These are phyloP conservation scores for Epinephelus lanceolatus DNA, from an alignment of 2,113 vertebrate genomes.

Conservation along the genomic window DNA sequence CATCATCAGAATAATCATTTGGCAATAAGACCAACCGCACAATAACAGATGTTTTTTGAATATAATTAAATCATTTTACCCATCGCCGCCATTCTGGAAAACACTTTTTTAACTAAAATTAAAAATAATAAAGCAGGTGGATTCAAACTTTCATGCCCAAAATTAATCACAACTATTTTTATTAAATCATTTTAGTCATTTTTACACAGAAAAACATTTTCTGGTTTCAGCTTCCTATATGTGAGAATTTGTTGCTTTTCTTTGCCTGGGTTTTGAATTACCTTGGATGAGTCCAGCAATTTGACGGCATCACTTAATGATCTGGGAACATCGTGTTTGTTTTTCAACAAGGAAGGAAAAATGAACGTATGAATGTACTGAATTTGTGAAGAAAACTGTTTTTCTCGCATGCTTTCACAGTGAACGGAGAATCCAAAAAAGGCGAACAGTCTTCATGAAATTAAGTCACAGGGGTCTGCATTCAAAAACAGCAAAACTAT, in stretches of 20 bases:
- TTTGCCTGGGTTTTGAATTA: not conserved
- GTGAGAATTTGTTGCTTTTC: not conserved
- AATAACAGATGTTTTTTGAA: not conserved
- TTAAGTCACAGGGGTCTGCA: too few species aligned
- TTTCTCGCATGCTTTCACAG: too few species aligned
- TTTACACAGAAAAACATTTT: not conserved
- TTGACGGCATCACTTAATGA: not conserved
- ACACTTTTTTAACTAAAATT: not conserved
- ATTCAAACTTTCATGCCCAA: not conserved
- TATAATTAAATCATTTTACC: not conserved
- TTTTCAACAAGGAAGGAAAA: too few species aligned
- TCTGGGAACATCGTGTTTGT: too few species aligned
- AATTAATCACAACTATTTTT: not conserved
- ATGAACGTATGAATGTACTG: too few species aligned
- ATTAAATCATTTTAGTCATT: not conserved
- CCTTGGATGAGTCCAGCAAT: not conserved
- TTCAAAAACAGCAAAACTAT: too few species aligned
- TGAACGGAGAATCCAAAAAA: too few species aligned
- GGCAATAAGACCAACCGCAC: not conserved
- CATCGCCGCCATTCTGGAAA: not conserved
- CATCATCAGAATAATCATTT: not conserved
- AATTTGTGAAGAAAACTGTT: too few species aligned
- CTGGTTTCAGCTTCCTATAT: not conserved
- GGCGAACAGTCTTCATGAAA: too few species aligned
- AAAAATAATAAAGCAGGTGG: not conserved